A percentile compares a stretch with the other conserved stretches of the same genome.
These are phyloP conservation scores for Toxotes chatareus DNA, from an alignment of 2,113 vertebrate species.

Conservation along the genomic window DNA sequence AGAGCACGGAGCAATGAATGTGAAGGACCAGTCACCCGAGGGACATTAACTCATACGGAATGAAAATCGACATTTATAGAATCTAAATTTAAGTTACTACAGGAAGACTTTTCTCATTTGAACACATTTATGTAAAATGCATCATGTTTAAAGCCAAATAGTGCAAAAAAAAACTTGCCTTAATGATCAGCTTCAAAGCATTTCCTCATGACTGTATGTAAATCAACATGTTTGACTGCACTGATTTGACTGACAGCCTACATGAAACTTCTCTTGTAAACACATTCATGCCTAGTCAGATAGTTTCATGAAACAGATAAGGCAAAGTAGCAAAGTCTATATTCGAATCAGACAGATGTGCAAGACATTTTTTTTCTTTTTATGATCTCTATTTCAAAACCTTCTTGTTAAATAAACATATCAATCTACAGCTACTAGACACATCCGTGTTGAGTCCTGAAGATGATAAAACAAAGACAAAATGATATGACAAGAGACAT, in stretches of 20 bases:
- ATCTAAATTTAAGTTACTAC: conserved; percentile 40
- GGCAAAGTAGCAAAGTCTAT: conserved; percentile 1
- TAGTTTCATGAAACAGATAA: conserved; percentile 31
- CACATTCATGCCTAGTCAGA: conserved; percentile 8
- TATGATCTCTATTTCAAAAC: conserved; percentile 24
- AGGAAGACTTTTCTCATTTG: conserved; percentile 16
- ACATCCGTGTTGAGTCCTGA: background rate
- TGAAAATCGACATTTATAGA: conserved; percentile 53
- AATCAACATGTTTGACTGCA: conserved; percentile 36
- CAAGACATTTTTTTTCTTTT: background rate
- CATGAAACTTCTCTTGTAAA: conserved; percentile 45
- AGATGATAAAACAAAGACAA: conserved; percentile 19
- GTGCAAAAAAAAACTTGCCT: background rate
- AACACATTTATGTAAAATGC: conserved; percentile 22
- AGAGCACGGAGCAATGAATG: conserved; percentile 48
- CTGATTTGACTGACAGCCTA: conserved; percentile 56
- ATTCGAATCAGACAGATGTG: conserved; percentile 20
- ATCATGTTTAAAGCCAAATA: conserved; percentile 12
- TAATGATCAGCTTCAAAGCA: conserved; percentile 35
- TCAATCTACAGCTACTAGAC: conserved; percentile 27
- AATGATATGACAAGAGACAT: conserved; percentile 17
- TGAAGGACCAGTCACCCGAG: conserved; percentile 57
- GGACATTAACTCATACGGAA: conserved; percentile 60
- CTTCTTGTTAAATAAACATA: conserved; percentile 14
- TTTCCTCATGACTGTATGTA: conserved; percentile 45